Base-by-base conservation (phyloP, 35 echinoderm and acorn worm species). In the Apostichopus parvimensis region DNA sequence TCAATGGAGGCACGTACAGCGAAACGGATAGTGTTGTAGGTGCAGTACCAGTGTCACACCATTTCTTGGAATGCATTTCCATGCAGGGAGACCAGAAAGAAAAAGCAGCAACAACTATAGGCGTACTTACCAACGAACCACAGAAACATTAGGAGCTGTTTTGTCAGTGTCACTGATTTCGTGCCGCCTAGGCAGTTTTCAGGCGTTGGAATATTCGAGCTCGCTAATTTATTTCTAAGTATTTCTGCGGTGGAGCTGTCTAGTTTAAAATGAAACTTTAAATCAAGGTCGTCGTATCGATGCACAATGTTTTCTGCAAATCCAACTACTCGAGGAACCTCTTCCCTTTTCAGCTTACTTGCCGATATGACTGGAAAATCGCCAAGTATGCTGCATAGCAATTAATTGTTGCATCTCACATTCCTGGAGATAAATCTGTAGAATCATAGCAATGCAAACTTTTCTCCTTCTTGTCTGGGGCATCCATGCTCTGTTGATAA, bases 231-330 rank as follows among this genome's bases (percentile, higher is more conserved):
- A 6, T 20, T 79, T 10, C 5, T 26, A 11, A 79, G 18, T 23
- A 79, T 79, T 79, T 79, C 78, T 79, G 78, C 6, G 6, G 78
- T 79, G 24, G 78, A 79, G 6, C 78, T 79, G 8, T 79, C 78
- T 26, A 79, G 15, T 20, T 24, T 23, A 79, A 79, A 79, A 26
- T 79, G 78, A 45, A 79, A 79, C 34, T 20, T 79, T 12, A 79
- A 79, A 15, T 79, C 78, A 6, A 79, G 78, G 22, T 79, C 24
- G 34, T 79, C 78, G 78, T 79, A 79, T 15, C 73, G 9, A 11
- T 8, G 73, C 24, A 77, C 73, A 7, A 6, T 18, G 9, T 21
- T 6, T 18, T 26, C 24, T 6, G 24, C 17, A 21, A 77, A 77
- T 26, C 6, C 6, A 11, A 8, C 8, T 6, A 77, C 73, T 11